Base-by-base conservation (phyloP, 2,888 invertebrate genomes). In the Noctua janthina region DNA sequence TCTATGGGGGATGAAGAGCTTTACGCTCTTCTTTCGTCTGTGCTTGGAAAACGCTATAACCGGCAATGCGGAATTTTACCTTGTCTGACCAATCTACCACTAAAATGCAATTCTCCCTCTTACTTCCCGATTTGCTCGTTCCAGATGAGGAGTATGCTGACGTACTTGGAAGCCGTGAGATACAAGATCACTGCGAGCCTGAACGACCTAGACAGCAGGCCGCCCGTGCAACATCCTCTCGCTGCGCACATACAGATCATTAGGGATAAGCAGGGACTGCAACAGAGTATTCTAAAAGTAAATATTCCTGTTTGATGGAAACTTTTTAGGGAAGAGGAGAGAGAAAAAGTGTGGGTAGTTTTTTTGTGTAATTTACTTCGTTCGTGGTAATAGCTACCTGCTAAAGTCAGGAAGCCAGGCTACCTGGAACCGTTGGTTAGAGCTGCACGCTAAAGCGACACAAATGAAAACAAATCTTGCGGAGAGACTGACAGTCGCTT, bases 101-200 rank as follows among this genome's bases (percentile, higher is more conserved):
- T 73, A 3, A 39, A 71, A n/a, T 20, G 59, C 7, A 73, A 20
- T n/a, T 11, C 43, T 3, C 3, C 11, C 35, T 4, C 39, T 39
- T 20, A 7, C 43, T 35, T 11, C 2, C 13, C 46, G 23, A 39
- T 64, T 49, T 82, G 8, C 7, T 84, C 79, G 85, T 96, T 96
- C 11, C 95, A 99, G 99, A 99, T 99, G 97, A 98, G 98, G 92
- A 98, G 99, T 39, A 99, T 99, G 98, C 96, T 99, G 88, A 98
- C 99, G 23, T 99, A 99, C 93, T 96, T 99, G 91, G 99, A 99
- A 95, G 99, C 99, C 7, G 98, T 99, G 20, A 98, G 98, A 88
- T 98, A 98, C 93, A 99, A 99, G 96, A 98, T 99, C 70, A 98
- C 98, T 79, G 98, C 98, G 74, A 98, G 98, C 51, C 95, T 99